Evolutionary conservation across 23 tunicate genomes (phyloP).

Genomic region (Oikopleura dioica): DNA sequence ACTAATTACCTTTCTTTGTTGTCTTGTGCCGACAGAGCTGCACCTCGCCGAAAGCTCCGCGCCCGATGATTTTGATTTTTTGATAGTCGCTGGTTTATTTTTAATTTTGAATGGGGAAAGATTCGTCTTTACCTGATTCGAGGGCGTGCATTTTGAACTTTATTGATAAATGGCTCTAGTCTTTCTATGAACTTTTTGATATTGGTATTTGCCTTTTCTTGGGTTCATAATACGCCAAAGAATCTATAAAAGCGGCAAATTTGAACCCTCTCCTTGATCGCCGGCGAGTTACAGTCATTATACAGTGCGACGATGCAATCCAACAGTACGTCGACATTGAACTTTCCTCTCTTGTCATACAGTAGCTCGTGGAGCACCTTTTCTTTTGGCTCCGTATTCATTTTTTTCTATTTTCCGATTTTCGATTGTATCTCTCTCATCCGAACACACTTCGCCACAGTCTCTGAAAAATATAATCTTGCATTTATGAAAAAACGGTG

Average conservation of each 20-base stretch:
- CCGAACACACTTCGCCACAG: too few species aligned
- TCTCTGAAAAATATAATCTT: too few species aligned
- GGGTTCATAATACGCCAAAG: too few species aligned
- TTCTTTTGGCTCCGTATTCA: neutral
- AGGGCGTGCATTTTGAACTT: neutral
- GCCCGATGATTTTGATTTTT: conserved; percentile 74
- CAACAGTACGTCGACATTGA: neutral
- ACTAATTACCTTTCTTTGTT: conserved; percentile 38
- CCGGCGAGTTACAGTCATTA: neutral
- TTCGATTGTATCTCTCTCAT: too few species aligned
- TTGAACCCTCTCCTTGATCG: neutral
- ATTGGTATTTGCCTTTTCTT: too few species aligned
- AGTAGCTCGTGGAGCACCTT: neutral
- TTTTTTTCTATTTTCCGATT: too few species aligned
- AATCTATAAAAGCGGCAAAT: too few species aligned
- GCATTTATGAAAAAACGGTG: too few species aligned
- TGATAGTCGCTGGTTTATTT: too few species aligned
- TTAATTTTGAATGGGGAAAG: too few species aligned
- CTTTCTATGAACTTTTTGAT: neutral
- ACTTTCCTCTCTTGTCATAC: neutral
- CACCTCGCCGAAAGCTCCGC: conserved; percentile 92
- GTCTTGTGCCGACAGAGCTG: conserved; percentile 71
- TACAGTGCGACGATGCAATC: neutral
- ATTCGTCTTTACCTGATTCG: too few species aligned
- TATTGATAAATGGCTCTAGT: neutral